Conservation (phyloP, 2,888 invertebrate species). For the Argyresthia albistria region DNA sequence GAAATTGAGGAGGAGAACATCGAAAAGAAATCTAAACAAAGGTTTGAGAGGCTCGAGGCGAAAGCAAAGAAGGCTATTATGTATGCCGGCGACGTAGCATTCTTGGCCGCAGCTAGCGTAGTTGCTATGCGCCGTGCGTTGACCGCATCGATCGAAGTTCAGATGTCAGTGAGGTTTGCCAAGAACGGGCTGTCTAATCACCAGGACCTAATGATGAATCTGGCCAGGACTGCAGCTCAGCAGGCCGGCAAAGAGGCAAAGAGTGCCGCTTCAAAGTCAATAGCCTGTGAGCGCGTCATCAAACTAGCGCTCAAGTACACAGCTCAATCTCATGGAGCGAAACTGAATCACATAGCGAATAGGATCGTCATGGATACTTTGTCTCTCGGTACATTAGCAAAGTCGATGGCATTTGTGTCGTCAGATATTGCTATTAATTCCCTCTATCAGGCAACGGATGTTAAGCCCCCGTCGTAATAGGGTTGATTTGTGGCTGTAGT, state of each 20-base stretch:
- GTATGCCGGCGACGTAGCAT: conserved; percentile 63
- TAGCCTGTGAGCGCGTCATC: conserved; percentile 53
- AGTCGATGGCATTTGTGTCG: conserved; percentile 63
- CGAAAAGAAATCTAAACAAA: conserved; percentile 47
- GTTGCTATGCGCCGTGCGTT: conserved; percentile 59
- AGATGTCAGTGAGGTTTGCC: conserved; percentile 59
- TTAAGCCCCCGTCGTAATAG: conserved; percentile 33
- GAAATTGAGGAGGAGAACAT: conserved; percentile 37
- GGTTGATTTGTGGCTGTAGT: too few relatives aligned
- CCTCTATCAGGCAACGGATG: conserved; percentile 57
- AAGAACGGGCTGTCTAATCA: conserved; percentile 61
- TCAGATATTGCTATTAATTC: conserved; percentile 65
- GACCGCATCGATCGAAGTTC: conserved; percentile 61
- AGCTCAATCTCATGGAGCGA: conserved; percentile 55
- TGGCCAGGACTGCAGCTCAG: conserved; percentile 62
- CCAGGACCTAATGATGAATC: conserved; percentile 63
- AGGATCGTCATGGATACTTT: conserved; percentile 60
- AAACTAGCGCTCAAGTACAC: conserved; percentile 60
- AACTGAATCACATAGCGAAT: conserved; percentile 57
- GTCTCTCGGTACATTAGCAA: conserved; percentile 53
- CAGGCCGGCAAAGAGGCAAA: conserved; percentile 65
- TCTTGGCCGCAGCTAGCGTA: conserved; percentile 58
- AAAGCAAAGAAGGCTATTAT: conserved; percentile 63
- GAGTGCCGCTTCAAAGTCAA: conserved; percentile 53
- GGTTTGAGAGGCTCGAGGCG: conserved; percentile 47